Conservation (phyloP, 1,140 invertebrate genomes). For the Bombus turneri region DNA sequence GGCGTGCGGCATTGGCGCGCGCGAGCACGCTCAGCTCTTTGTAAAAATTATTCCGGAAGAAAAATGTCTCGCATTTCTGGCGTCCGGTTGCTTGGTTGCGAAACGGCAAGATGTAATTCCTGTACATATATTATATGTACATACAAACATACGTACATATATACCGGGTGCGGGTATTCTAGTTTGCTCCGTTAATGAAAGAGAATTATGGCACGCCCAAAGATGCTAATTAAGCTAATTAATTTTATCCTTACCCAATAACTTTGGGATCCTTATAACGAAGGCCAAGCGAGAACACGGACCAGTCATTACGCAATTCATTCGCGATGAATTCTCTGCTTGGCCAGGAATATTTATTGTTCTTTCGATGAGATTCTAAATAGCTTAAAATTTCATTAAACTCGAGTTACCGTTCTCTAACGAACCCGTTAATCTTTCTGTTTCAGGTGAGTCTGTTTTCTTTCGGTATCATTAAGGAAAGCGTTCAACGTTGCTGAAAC, state of each 20-base stretch:
- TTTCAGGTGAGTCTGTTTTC: slow-evolving; percentile 3
- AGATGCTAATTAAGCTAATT: slow-evolving; percentile 68
- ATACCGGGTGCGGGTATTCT: slow-evolving; percentile 26
- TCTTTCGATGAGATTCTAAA: slow-evolving; percentile 1
- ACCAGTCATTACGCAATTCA: slow-evolving; percentile 17
- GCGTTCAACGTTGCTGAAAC: too few relatives aligned
- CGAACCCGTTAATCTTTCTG: not conserved
- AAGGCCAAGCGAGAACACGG: slow-evolving; percentile 30
- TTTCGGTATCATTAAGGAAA: not conserved
- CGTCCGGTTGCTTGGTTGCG: slow-evolving; percentile 41
- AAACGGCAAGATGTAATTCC: slow-evolving; percentile 41
- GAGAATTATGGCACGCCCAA: slow-evolving; percentile 56
- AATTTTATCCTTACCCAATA: slow-evolving; percentile 53
- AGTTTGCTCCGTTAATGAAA: slow-evolving; percentile 65
- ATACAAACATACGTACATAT: too few relatives aligned
- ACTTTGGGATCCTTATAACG: slow-evolving; percentile 30
- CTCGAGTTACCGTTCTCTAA: not conserved
- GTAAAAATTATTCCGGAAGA: slow-evolving; percentile 63
- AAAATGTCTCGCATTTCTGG: slow-evolving; percentile 64
- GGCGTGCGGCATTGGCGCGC: not conserved
- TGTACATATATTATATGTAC: slow-evolving; percentile 3
- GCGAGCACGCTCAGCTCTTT: slow-evolving; percentile 35
- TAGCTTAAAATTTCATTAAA: not conserved
- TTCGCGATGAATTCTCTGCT: slow-evolving; percentile 3
- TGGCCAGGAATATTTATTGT: not conserved